These are phyloP conservation scores for Tetragonisca angustula DNA, from an alignment of 2,888 invertebrate species.

Conservation along the genomic window DNA sequence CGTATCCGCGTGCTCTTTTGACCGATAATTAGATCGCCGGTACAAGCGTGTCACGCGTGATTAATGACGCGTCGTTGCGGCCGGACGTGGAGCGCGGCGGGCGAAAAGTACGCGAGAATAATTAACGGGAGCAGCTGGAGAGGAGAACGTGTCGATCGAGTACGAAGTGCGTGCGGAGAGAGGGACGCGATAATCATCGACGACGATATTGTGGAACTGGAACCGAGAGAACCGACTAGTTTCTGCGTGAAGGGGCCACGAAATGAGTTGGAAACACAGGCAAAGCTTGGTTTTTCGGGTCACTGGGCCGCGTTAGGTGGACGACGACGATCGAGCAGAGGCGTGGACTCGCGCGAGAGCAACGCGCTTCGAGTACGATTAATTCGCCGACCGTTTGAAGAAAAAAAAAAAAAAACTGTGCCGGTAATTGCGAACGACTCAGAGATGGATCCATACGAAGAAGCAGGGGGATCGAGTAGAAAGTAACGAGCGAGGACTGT, in stretches of 20 bases:
- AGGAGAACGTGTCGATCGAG: constrained; percentile 14
- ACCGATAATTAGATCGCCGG: constrained; percentile 75
- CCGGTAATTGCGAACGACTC: constrained; percentile 26
- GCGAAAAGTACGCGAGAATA: constrained; percentile 62
- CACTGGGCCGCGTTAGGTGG: constrained; percentile 80
- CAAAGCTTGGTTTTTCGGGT: constrained; percentile 79
- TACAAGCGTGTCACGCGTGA: constrained; percentile 64
- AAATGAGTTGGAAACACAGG: constrained; percentile 69
- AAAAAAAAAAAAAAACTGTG: constrained; percentile 29
- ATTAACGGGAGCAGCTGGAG: constrained; percentile 62
- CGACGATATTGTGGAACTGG: background rate
- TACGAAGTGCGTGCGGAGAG: background rate
- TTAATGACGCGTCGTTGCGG: constrained; percentile 73
- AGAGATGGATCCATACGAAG: background rate
- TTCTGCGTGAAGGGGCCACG: constrained; percentile 5
- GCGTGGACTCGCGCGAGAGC: constrained; percentile 12
- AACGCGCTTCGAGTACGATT: constrained; percentile 4
- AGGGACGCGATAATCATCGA: background rate
- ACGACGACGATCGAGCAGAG: constrained; percentile 45
- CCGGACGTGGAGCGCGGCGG: constrained; percentile 29
- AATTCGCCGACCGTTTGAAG: constrained; percentile 32
- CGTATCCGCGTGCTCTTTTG: constrained; percentile 46
- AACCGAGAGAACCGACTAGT: constrained; percentile 2
- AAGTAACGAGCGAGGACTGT: constrained; percentile 13
- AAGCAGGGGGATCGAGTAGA: constrained; percentile 12